Evolutionary conservation across 2,888 invertebrate species (phyloP), one percentile per base, ranked within the genome.

Genomic region (Antheraea yamamai): DNA sequence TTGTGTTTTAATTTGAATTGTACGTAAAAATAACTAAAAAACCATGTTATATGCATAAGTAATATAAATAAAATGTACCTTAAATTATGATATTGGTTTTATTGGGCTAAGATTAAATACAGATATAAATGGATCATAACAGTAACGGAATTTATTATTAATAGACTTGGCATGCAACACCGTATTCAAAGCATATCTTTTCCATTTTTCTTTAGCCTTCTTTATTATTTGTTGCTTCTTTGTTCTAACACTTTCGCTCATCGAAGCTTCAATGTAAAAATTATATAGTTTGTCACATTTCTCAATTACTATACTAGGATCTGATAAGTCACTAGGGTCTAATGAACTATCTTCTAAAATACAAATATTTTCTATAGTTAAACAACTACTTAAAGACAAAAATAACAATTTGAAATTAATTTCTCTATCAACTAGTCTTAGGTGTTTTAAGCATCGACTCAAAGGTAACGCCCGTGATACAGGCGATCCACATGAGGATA

Each of bases 291-390:
- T 87, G 16, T 76, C 73, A 87, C 92, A 92, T 70, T 87, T 83
- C 75, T 87, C 79, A 75, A 93, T 83, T 73, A 94, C 75, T 52
- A 80, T 35, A 35, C 77, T 82, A 72, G 91, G 88, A 81, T 90
- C 82, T 47, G 82, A 81, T 30, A 90, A 72, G 64, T 85, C 80
- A 77, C 84, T 85, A 74, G 72, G 78, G 23, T 85, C 81, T 58
- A 74, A 73, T 10, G 76, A 72, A 71, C 76, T 78, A 72, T 86
- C 85, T 77, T 92, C 92, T 7, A 83, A 55, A 72, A 93, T 77
- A 80, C 88, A 82, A 77, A 94, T 83, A 84, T 91, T 93, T 86
- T 93, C 92, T 79, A 94, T 82, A 47, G 80, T 84, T 47, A 75
- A 80, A 84, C 91, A 91, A 80, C 89, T 85, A 75, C 88, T 86